A percentile compares a stretch with the other conserved stretches of the same genome.
These are phyloP conservation scores for Chiroxiphia lanceolata DNA, from an alignment of 2,797 vertebrate genomes.

Conservation along the genomic window DNA sequence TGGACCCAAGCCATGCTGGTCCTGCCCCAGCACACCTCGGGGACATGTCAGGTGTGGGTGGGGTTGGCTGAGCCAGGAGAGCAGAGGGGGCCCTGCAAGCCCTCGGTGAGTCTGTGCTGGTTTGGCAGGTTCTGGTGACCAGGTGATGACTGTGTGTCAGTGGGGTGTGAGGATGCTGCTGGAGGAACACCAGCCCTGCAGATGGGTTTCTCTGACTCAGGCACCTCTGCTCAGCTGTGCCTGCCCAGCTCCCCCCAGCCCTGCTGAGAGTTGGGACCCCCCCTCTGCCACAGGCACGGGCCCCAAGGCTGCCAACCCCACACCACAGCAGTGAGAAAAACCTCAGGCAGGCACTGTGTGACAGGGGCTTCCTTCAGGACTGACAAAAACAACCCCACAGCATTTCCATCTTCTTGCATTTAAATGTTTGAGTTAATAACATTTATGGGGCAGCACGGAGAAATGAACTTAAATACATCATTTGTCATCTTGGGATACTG, in stretches of 20 bases:
- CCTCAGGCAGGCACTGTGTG: background rate
- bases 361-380: background rate
- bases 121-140: background rate
- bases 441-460: background rate
- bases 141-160: background rate
- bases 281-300: background rate
- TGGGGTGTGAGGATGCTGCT: background rate
- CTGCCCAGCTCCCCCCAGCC: background rate
- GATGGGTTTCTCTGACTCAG: background rate
- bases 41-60: background rate
- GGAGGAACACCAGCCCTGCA: background rate
- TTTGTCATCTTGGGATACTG: background rate
- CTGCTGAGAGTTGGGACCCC: background rate
- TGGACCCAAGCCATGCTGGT: background rate
- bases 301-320: background rate
- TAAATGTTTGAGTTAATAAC: background rate
- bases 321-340: background rate
- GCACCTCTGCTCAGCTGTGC: background rate
- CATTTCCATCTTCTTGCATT: background rate
- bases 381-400: background rate
- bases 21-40: background rate
- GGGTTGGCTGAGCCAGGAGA: background rate
- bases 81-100: background rate
- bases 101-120: background rate
- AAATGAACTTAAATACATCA: conserved; percentile 10